Evolutionary conservation across 1,140 invertebrate species (phyloP), one percentile per base, ranked within the genome.

Genomic region (Liolophura sinensis): DNA sequence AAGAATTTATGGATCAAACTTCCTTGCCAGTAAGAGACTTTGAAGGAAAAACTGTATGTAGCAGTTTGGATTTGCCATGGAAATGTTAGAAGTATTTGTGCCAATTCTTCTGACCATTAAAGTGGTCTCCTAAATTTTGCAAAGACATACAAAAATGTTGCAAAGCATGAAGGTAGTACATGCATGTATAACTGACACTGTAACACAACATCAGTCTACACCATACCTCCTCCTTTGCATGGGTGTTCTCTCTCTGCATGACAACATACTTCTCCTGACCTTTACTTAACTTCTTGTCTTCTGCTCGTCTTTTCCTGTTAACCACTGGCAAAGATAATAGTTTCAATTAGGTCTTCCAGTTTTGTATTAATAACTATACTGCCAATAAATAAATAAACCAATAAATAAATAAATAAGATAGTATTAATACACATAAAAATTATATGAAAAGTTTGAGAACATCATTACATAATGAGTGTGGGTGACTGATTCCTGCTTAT

Each of bases 221-320:
- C 64, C 71, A 60, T 74, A 84, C 81, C 63, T 82, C 79, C 69
- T 82, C 81, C 67, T 79, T 81, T 31, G 72, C 70, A 60, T 82
- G 81, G 16, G 75, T 57, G 70, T 80, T 72, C 31, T 82, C 80
- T 67, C 70, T 67, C 50, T 77, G 71, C 59, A 84, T 67, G 18
- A 73, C 67, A 47, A 79, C 81, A 62, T 78, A 82, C 65, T 81
- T 76, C 56, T 84, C 78, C 46, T 82, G 60, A 22, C 78, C 78
- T 59, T 79, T 73, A 54, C 76, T 77, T n/a, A 84, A 73, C 57
- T 79, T 81, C 59, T 81, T 81, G 18, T 83, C 81, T 50, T 81
- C 79, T 51, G 72, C 68, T 62, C 80, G 65, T 47, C 78, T 70
- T 62, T 82, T 82, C 65, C 80, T 81, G 54, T 75, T 80, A 24